These are phyloP conservation scores for Eulacestoma nigropectus DNA, from an alignment of 2,113 vertebrate genomes.

Conservation along the genomic window DNA sequence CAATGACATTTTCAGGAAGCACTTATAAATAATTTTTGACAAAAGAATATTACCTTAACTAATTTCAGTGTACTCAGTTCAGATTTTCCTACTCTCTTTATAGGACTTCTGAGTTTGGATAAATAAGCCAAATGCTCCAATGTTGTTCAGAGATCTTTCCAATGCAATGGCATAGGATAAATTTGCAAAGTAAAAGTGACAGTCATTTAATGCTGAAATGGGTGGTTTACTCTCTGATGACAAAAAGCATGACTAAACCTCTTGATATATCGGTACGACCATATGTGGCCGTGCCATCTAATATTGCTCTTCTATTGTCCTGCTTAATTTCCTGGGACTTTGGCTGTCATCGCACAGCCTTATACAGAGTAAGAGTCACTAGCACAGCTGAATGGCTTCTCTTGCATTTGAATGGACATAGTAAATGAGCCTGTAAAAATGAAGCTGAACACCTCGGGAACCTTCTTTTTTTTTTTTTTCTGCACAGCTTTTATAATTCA, in stretches of 20 bases:
- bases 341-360: not conserved
- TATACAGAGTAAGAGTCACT: not conserved
- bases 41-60: not conserved
- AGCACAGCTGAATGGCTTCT: not conserved
- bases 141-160: not conserved
- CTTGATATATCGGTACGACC: not conserved
- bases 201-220: constrained; percentile 21
- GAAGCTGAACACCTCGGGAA: not conserved
- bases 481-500: not conserved
- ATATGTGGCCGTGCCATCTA: not conserved
- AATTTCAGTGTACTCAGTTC: not conserved
- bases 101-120: not conserved
- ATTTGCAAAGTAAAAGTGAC: not conserved
- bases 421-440: constrained; percentile 4
- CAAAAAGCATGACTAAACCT: constrained; percentile 37
- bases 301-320: constrained; percentile 1
- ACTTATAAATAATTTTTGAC: not conserved
- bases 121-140: not conserved
- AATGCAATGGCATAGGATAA: not conserved
- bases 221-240: not conserved
- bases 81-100: not conserved
- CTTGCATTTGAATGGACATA: not conserved
- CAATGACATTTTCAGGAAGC: not conserved
- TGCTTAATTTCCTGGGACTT: not conserved
- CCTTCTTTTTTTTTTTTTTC: too few relatives aligned